Base-by-base conservation (phyloP, 2,888 invertebrate species). In the Agriotes lineatus region DNA sequence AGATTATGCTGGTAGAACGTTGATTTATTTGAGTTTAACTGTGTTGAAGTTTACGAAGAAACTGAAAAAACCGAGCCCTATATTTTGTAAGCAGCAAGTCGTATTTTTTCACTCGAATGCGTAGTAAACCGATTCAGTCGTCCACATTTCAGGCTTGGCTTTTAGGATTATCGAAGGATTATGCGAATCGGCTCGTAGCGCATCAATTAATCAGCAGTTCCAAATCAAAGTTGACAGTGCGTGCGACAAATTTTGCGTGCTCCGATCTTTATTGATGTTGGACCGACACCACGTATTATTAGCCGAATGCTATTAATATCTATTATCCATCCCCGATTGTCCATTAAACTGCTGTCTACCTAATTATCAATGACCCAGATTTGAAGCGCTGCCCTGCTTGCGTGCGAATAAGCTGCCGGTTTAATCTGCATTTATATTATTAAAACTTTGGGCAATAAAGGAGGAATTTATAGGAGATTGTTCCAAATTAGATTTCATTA, bases 401-500 rank as follows among this genome's bases (percentile, higher is more conserved):
- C 58, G 30, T 44, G 44, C 14, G 18, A 44, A 58, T 56, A 16
- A 37, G 39, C 56, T 56, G 58, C 22, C 3, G 14, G 18, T 44
- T 42, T 58, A 58, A 58, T 58, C 42, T 58, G 18, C 25, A 14
- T 58, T 58, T 58, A 42, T 58, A 42, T 58, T 58, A 58, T 50
- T 61, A 50, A 61, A 61, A 61, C 61, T 61, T 61, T 39, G 19
- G 10, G 50, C 35, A 12, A 61, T 50, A 39, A 50, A 50, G 42
- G 30, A 50, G 6, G 50, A 61, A 61, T 61, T 60, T 61, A 61
- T 37, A 50, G 19, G 30, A 12, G 33, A 62, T 42, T 62, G 62
- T 54, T 61, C 44, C 42, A 30, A 62, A 62, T 62, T 52, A 54
- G 39, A 62, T 62, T 61, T 54, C 52, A 54, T 62, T 62, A 42